Base-by-base conservation (phyloP, 2,888 invertebrate genomes). In the Erebia palarica region DNA sequence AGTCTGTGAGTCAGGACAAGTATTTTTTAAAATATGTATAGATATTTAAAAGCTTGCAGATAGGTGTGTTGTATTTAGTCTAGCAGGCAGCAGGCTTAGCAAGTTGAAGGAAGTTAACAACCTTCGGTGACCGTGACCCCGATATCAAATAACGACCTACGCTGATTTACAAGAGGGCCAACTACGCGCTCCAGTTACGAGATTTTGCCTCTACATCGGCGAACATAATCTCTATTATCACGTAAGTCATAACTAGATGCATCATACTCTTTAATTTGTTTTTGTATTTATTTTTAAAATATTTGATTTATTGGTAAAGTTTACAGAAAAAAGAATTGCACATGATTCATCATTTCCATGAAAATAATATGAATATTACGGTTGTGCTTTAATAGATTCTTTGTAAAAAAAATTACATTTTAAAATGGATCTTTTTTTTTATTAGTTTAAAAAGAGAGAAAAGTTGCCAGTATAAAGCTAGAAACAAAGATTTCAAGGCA, bases 61-160 rank as follows among this genome's bases (percentile, higher is more conserved):
- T 47, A 47, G 60, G 47, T 61, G 18, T 42, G 27, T 51, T 51
- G 64, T 21, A 16, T 64, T 49, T 55, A 65, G 59, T 27, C 16
- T 49, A 71, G 61, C 68, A 70, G 73, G 70, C 69, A 71, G 61
- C 68, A 70, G 73, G 70, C 69, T 75, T 69, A 69, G 70, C 66
- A 73, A 71, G 72, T 73, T 70, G 71, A 58, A 70, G 75, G 68
- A 74, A 75, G 76, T 75, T 78, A 77, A 78, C 76, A 77, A 77
- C 78, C 77, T 78, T 71, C 70, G 68, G 74, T 72, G 77, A 76
- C 78, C 79, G 73, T 79, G 79, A 79, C 78, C 78, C 75, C 76
- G 71, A 78, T 76, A 76, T 75, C 74, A 76, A 77, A 78, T 77
- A 75, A 77, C 78, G 78, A 77, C 76, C 77, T 76, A 77, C 76